phyloP scores from a whole-genome alignment of 2,797 vertebrate species.

The Rhincodon typus region DNA sequence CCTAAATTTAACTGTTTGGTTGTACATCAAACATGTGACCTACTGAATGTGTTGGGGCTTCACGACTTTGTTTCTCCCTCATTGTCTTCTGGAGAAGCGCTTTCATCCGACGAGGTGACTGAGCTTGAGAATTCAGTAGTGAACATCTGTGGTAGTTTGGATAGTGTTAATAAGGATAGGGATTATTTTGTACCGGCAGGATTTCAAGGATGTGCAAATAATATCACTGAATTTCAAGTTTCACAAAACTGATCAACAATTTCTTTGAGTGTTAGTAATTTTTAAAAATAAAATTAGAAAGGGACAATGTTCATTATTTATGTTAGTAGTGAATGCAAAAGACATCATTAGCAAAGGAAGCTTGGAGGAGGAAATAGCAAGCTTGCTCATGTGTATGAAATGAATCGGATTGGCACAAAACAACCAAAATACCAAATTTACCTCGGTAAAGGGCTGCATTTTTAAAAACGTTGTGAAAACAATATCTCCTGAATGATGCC shows the following conservation, averaged over 20 bases:
- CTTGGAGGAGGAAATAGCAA: not conserved
- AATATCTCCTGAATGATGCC: not conserved
- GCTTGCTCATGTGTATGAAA: not conserved
- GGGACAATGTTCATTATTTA: not conserved
- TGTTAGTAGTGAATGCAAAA: not conserved
- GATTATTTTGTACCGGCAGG: not conserved
- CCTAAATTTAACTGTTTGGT: constrained; percentile 46
- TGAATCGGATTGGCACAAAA: not conserved
- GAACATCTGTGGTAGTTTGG: constrained; percentile 32
- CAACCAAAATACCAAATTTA: not conserved
- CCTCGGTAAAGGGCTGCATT: not conserved
- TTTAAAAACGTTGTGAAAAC: not conserved
- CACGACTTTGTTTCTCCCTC: constrained; percentile 42
- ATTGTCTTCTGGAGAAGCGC: constrained; percentile 46
- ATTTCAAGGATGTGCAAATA: not conserved
- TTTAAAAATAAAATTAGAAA: not conserved
- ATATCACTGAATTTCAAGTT: not conserved
- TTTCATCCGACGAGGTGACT: constrained; percentile 43
- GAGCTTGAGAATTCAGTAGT: constrained; percentile 45
- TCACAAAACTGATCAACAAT: not conserved
- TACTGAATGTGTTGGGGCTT: constrained; percentile 43
- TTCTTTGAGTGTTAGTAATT: not conserved
- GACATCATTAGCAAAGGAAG: not conserved
- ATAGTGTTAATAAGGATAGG: not conserved
- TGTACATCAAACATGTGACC: constrained; percentile 44